Base-by-base conservation (phyloP, 1,140 invertebrate genomes). In the Trichonephila inaurata region DNA sequence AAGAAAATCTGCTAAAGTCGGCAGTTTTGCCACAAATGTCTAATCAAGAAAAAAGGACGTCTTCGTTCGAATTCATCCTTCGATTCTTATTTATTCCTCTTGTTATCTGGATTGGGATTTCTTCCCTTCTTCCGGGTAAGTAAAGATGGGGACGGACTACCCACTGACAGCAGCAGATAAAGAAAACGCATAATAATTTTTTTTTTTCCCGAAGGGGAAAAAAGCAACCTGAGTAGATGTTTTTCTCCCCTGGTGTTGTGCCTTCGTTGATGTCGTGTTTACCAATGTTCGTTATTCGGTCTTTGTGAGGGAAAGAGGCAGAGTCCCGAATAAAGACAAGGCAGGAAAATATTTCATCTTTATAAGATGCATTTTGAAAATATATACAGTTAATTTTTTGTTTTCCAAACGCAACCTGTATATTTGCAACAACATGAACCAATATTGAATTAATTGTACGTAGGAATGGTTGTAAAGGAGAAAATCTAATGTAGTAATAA, bases 1-100 rank as follows among this genome's bases (percentile, higher is more conserved):
- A 83, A 62, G 28, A 64, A 87, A 64, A 64, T 87, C 24, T 87
- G 85, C 85, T 24, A 1, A 14, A 61, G 19, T 87, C 85, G 14
- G 60, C 85, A 40, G 85, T 87, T 87, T 87, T 33, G 85, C 85
- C 85, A 87, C 85, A 87, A 87, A 87, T 87, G 85, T 87, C 85
- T 62, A 87, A 87, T 87, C 85, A 87, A 87, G 60, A 62, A 87
- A 85, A 87, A 77, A 33, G 62, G 87, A 51, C 40, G n/a, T 58
- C 28, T 87, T 33, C 19, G 64, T 85, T 24, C 44, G 60, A 61
- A 61, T 87, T 87, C 28, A 4, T 61, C 12, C 60, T 87, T 21
- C 85, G n/a, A 62, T 87, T 61, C 85, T 40, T 87, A 87, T 87
- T 87, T 87, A 87, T 87, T 87, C 85, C 60, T 64, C 85, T 87